Base-by-base conservation (phyloP, 2,797 vertebrate species). In the Rhinichthys osculus region DNA sequence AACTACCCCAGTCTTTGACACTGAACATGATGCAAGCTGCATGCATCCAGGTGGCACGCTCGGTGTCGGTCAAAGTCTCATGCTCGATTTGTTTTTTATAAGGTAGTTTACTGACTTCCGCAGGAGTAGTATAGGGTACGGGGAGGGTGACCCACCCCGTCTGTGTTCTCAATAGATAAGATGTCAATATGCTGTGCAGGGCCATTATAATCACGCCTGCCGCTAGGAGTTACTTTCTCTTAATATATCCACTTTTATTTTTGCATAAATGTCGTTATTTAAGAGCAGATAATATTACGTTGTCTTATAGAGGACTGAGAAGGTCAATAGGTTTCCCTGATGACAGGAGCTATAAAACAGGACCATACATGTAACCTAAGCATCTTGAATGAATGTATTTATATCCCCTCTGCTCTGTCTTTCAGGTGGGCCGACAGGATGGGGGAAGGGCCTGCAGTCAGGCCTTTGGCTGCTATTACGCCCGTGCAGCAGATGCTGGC, bases 401-500 rank as follows among this genome's bases (percentile, higher is more conserved):
- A 35, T n/a, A 72, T 42, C 11, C 10, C 1, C 73, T 76, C 10
- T 79, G 52, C 47, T 67, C 4, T 87, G 42, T 84, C 10, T 82
- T 59, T 69, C 42, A 64, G 83, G 62, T 93, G 97, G 96, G 92
- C 90, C 85, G 86, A 67, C 93, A 82, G 87, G 92, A 99, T 99
- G 98, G 95, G 92, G 7, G 96, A 97, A 83, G 93, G 93, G 90
- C 54, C 69, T 0, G 44, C 84, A 2, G 86, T 85, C 3, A 64
- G 87, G 76, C 62, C 92, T 0, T 90, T 89, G 50, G 91, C 91
- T 88, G 94, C 93, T 87, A 98, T 99, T 86, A 97, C 97, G n/a
- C 97, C 96, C 0, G 87, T 98, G 92, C 98, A 99, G 91, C 98
- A 99, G 92, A 98, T 99, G 96, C 90, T 99, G 96, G 97, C 98